Evolutionary conservation across 23 tunicate genomes (phyloP), one percentile per base, ranked within the genome.

Genomic region (Corella eumyota): DNA sequence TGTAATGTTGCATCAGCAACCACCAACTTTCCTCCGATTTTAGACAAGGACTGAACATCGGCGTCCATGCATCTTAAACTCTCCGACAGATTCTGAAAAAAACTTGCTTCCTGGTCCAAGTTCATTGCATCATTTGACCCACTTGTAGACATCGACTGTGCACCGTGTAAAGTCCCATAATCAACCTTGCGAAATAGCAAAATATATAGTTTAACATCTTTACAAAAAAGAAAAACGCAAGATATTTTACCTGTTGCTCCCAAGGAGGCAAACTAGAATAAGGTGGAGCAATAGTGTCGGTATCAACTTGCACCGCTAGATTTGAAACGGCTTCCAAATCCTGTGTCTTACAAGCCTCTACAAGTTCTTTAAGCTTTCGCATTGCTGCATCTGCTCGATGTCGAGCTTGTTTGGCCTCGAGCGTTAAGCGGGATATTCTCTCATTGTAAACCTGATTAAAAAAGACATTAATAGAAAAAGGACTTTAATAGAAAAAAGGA

Each of bases 141-240:
- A 4, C 67, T 45, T 6, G 75, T 30, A 7, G 64, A 49, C 5
- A 48, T 65, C 5, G 95, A 81, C 31, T 85, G 79, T 1, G 95
- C 95, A 0, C 95, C 95, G 56, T 85, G 95, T 21, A 85, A 53
- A 3, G 79, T 85, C 21, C 95, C 95, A 56, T 85, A 85, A 37
- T 85, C 95, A 28, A 85, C 95, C 95, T 85, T 74, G 9, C n/a
- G 37, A 48, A 6, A 13, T 6, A 32, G 26, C 9, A 15, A 25
- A 52, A 24, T 9, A n/a, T 0, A 1, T 45, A 33, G n/a, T 44
- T 1, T 21, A 30, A 21, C 20, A 64, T 44, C 17, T 28, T 45
- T 45, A 9, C 0, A 60, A 0, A 20, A 30, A 47, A 17, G 13
- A 11, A 17, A 44, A 44, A 11, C 13, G 49, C 17, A 44, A 11